Evolutionary conservation across 2,113 vertebrate genomes (phyloP), one percentile per base, ranked within the genome.

Genomic region (Equus przewalskii): DNA sequence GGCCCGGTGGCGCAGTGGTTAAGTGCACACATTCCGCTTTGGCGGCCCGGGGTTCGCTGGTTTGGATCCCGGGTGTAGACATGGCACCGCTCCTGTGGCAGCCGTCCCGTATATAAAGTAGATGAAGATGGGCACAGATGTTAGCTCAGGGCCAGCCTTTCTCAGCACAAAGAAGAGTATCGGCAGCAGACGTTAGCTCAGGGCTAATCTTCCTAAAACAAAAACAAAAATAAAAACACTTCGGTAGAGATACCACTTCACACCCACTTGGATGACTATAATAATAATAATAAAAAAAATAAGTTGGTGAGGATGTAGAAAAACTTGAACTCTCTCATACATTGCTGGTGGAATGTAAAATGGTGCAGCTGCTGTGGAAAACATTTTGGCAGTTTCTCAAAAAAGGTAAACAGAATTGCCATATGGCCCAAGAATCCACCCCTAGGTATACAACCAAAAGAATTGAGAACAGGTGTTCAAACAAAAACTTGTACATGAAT

Each of bases 371-470:
- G 44, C 18, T 41, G 28, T 78, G 49, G 70, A 76, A 87, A 65
- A 28, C 51, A 88, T 56, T 26, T 67, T 75, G 36, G 73, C 44
- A 94, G 15, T 62, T 51, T 81, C 69, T 84, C 80, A 73, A 78
- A 70, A 97, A 97, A 89, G 49, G 79, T 88, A 56, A 89, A 51
- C 19, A 87, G 65, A 90, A 94, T 87, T 16, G 16, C n/a, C 30
- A 70, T 79, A 79, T 28, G 19, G 76, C 4, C n/a, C 28, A 70
- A 30, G 19, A 94, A 80, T 54, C 58, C 6, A 82, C 30, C 83
- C 12, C n/a, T n/a, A 85, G 56, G 16, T 64, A 69, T 67, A 46
- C 54, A 83, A 46, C 70, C 19, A 8, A 84, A 89, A 83, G 65
- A 95, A 85, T 4, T 70, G 51, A 56, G 83, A 95, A 70, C 24